Conservation (phyloP, 1,140 invertebrate genomes). For the Danaus plexippus region DNA sequence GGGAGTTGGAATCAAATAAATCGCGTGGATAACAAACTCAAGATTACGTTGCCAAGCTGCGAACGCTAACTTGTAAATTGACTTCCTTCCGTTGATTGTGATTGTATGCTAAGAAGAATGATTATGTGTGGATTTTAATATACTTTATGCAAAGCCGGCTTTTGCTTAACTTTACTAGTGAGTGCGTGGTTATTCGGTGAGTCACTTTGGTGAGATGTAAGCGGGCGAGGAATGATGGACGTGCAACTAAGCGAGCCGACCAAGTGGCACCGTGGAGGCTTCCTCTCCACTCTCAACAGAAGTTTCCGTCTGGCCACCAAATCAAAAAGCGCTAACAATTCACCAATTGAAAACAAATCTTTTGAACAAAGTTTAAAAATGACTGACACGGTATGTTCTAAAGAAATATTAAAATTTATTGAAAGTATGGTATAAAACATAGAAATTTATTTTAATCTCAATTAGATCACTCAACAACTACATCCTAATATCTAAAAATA, state of each 20-base stretch:
- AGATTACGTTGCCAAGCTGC: constrained; percentile 22
- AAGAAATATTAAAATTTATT: too few relatives aligned
- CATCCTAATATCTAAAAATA: too few relatives aligned
- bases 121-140: constrained; percentile 19
- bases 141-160: constrained; percentile 30
- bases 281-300: constrained; percentile 55
- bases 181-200: constrained; percentile 43
- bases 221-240: constrained; percentile 57
- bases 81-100: constrained; percentile 25
- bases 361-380: constrained; percentile 39
- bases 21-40: constrained; percentile 31
- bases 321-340: constrained; percentile 37
- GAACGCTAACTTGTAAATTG: constrained; percentile 9
- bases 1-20: constrained; percentile 26
- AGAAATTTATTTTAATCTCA: background rate
- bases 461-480: too few relatives aligned
- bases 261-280: constrained; percentile 61
- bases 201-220: constrained; percentile 58
- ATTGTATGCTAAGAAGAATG: constrained; percentile 17
- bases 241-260: constrained; percentile 49
- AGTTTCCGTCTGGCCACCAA: constrained; percentile 53
- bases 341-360: constrained; percentile 37
- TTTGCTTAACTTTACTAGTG: constrained; percentile 33
- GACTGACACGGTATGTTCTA: constrained; percentile 30
- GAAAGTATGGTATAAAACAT: constrained; percentile 2